A percentile compares a stretch with the other conserved stretches of the same genome.
Evolutionary conservation across 2,888 invertebrate species (phyloP).

Genomic region (Drosophila testacea): DNA sequence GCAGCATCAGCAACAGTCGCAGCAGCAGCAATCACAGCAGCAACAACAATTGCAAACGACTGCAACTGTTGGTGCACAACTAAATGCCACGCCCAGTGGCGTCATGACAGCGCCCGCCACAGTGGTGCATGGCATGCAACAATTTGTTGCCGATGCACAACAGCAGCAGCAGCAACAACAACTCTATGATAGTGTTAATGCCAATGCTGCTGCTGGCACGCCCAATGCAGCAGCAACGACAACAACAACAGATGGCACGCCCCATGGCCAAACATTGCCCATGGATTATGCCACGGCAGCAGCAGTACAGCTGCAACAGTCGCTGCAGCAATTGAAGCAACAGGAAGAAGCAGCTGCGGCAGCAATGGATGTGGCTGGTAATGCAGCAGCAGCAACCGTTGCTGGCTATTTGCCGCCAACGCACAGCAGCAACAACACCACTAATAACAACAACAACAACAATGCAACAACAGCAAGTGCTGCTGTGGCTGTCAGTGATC

Average conservation of each 20-base stretch:
- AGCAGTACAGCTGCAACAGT: conserved; percentile 80
- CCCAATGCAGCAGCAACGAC: conserved; percentile 37
- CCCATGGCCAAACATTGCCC: conserved; percentile 85
- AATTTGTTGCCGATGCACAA: conserved; percentile 58
- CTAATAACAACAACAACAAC: conserved; percentile 22
- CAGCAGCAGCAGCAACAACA: conserved; percentile 85
- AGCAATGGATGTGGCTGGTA: conserved; percentile 68
- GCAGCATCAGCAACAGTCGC: conserved; percentile 29
- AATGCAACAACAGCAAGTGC: conserved; percentile 42
- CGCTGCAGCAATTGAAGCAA: conserved; percentile 82
- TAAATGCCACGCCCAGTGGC: conserved; percentile 84
- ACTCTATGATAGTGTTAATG: conserved; percentile 85
- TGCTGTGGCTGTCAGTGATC: conserved; percentile 28
- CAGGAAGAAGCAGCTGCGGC: conserved; percentile 67
- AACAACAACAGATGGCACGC: conserved; percentile 45
- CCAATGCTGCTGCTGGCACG: conserved; percentile 57
- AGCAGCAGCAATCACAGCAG: conserved; percentile 61
- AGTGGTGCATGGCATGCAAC: conserved; percentile 81
- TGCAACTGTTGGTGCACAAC: conserved; percentile 83
- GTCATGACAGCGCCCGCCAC: conserved; percentile 85
- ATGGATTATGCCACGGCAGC: conserved; percentile 82
- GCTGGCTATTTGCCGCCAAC: neutral
- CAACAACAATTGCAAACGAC: conserved; percentile 73
- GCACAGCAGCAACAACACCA: conserved; percentile 36
- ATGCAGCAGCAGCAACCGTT: conserved; percentile 10